A percentile compares a stretch with the other conserved stretches of the same genome.
These are phyloP conservation scores for Eupithecia tripunctaria DNA, from an alignment of 2,888 invertebrate genomes.

Conservation along the genomic window DNA sequence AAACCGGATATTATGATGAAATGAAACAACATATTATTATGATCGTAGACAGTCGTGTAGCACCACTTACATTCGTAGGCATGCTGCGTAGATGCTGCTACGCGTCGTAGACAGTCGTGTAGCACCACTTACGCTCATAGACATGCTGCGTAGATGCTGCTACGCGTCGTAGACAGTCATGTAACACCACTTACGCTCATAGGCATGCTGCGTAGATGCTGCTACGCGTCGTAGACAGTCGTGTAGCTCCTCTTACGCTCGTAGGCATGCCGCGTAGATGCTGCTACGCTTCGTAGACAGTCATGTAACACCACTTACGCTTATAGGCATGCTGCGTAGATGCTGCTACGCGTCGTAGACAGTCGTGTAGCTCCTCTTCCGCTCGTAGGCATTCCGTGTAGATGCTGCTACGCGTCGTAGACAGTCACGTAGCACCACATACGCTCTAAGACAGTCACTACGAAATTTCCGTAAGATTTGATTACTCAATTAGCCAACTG, in stretches of 20 bases:
- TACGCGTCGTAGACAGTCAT: too few relatives aligned
- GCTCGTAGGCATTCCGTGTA: not conserved
- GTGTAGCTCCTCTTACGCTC: too few relatives aligned
- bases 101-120: too few relatives aligned
- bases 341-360: not conserved
- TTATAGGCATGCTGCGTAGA: not conserved
- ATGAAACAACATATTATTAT: too few relatives aligned
- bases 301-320: constrained; percentile 5
- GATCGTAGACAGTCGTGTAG: too few relatives aligned
- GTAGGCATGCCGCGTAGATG: too few relatives aligned
- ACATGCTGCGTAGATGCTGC: not conserved
- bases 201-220: not conserved
- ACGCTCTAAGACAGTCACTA: not conserved
- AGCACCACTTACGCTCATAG: not conserved
- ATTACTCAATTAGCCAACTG: not conserved
- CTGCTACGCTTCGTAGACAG: not conserved
- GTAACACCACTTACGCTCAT: constrained; percentile 7
- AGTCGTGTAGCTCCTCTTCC: not conserved
- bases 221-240: too few relatives aligned
- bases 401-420: not conserved
- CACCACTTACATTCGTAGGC: not conserved
- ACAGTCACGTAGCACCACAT: not conserved
- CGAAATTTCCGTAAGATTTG: too few relatives aligned
- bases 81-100: not conserved
- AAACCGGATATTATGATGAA: too few relatives aligned